These are phyloP conservation scores for Malaclemys terrapin DNA, from an alignment of 2,113 vertebrate genomes.

Conservation along the genomic window DNA sequence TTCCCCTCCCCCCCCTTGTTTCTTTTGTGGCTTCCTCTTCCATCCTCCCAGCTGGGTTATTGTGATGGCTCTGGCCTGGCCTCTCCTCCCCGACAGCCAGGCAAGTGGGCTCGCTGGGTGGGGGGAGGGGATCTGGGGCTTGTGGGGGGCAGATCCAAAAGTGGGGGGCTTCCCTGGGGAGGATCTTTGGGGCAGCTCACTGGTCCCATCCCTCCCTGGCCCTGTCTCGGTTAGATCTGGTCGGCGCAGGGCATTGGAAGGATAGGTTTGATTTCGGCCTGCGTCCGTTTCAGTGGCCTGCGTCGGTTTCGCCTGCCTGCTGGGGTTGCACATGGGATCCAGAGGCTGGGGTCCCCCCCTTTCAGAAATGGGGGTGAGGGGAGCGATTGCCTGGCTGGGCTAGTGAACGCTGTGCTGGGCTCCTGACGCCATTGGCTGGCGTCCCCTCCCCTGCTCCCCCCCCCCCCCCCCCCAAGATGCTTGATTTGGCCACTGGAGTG, in stretches of 20 bases:
- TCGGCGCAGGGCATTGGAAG: neutral
- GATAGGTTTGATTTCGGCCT: neutral
- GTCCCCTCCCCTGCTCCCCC: neutral
- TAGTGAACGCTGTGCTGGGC: no score
- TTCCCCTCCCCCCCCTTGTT: neutral
- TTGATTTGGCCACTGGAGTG: no score
- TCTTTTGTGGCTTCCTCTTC: neutral
- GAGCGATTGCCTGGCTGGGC: neutral
- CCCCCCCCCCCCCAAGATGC: no score
- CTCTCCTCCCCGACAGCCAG: no score
- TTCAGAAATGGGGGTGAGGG: neutral
- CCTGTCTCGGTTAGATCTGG: neutral
- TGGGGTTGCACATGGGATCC: neutral
- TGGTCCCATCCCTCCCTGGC: no score
- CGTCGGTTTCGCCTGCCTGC: no score
- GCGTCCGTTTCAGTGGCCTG: no score
- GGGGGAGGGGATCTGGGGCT: neutral
- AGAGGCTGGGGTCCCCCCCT: no score
- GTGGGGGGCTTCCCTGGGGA: neutral
- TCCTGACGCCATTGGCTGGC: neutral
- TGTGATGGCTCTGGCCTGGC: neutral
- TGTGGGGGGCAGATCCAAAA: neutral
- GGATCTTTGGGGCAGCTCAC: neutral
- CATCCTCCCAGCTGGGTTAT: slow-evolving; percentile 3
- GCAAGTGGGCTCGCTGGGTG: neutral